A percentile compares a stretch with the other conserved stretches of the same genome.
phyloP scores from a whole-genome alignment of 2,113 vertebrate genomes.

The Megaceryle torquata region DNA sequence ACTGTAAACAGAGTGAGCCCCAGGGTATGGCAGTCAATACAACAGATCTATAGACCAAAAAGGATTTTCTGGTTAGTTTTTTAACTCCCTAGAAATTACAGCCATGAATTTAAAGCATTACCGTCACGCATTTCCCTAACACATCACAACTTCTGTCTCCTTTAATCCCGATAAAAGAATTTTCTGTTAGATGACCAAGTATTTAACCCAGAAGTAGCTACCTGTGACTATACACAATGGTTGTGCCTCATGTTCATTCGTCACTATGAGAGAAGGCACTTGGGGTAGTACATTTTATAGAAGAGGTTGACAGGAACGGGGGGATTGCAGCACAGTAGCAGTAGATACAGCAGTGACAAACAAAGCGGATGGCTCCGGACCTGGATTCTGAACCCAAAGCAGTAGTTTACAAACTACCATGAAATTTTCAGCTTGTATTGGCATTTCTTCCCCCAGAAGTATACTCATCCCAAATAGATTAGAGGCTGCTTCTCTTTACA shows the following conservation, averaged over 20 bases:
- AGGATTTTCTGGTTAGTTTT: neutral
- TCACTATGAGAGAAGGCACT: neutral
- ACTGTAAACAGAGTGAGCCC: neutral
- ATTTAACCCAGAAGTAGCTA: neutral
- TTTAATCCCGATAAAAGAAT: neutral
- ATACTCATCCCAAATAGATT: neutral
- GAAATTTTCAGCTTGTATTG: neutral
- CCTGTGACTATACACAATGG: neutral
- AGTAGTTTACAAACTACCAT: neutral
- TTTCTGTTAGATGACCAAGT: neutral
- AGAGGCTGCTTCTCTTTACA: neutral
- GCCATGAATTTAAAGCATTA: neutral
- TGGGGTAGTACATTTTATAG: neutral
- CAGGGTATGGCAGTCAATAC: neutral
- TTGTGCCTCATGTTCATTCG: neutral
- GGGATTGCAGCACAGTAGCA: neutral
- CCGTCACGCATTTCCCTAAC: neutral
- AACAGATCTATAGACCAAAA: neutral
- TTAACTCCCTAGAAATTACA: neutral
- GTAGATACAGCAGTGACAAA: neutral
- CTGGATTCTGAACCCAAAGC: neutral
- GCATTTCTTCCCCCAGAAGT: neutral
- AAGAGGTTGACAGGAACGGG: neutral
- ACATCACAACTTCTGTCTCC: neutral
- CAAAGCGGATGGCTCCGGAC: neutral